Evolutionary conservation across 2,888 invertebrate genomes (phyloP), one percentile per base, ranked within the genome.

Genomic region (Drosophila merina): DNA sequence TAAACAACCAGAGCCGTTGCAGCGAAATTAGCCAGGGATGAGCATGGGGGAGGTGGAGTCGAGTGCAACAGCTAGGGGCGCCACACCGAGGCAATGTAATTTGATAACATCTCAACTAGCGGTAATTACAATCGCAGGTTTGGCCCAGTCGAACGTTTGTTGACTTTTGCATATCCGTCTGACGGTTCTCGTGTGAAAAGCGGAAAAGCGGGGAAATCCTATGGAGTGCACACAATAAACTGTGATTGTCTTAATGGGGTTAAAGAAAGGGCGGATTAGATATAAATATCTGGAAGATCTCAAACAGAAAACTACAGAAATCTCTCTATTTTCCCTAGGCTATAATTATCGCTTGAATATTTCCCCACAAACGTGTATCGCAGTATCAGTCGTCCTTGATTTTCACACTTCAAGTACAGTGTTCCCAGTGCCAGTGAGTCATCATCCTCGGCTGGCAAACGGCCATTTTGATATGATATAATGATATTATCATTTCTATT

Each of bases 71-170:
- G 64, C 31, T 31, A 47, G 64, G 52, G 60, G 62, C 52, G 54
- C 54, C 64, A 59, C 52, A 44, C 72, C 64, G 73, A 85, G 78
- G 78, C 62, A 60, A 70, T 75, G 88, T 87, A 88, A 82, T 76
- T 63, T 72, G 80, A 89, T 89, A 89, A 76, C 75, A 81, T 83
- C 74, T 75, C 70, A 75, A 78, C 79, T 76, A 76, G 72, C 71
- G 62, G 84, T 89, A 86, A 89, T 86, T 87, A 88, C 77, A 88
- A 74, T 80, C 76, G 76, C 83, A 73, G 86, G 82, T 76, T 88
- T 82, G 77, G 64, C 58, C 52, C 63, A 72, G 57, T 74, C 71
- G 47, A 49, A 28, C 54, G 40, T 4, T 76, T 84, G 76, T 79
- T 88, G 75, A 88, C 81, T 75, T 72, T 76, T 72, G 69, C 74